Conservation (phyloP, 2,888 invertebrate species). For the Thymelicus lineola region DNA sequence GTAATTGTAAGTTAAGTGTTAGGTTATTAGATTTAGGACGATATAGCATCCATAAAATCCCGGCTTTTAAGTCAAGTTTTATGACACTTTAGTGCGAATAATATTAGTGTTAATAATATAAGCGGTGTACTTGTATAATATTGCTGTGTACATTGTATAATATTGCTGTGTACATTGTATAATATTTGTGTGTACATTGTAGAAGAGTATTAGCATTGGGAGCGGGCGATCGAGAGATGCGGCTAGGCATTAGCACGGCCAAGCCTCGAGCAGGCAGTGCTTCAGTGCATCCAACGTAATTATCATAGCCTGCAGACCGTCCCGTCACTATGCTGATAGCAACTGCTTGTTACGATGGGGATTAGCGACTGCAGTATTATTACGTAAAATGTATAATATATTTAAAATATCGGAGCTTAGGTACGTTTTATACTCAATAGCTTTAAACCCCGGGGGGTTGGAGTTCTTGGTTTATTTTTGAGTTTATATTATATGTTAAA, state of each 20-base stretch:
- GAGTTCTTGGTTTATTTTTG: background rate
- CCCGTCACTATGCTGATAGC: constrained; percentile 49
- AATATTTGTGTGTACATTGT: constrained; percentile 46
- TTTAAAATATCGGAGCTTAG: constrained; percentile 5
- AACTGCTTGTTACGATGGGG: constrained; percentile 23
- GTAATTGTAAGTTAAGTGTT: too few species aligned
- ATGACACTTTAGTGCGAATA: too few species aligned
- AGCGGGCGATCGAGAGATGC: constrained; percentile 55
- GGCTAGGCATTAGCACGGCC: constrained; percentile 60
- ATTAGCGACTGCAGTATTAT: constrained; percentile 14
- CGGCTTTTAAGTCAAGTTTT: too few species aligned
- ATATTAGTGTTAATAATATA: too few species aligned
- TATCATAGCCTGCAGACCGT: constrained; percentile 61
- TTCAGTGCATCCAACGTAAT: constrained; percentile 55
- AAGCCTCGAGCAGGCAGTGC: constrained; percentile 54
- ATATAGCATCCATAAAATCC: too few species aligned
- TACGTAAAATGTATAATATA: constrained; percentile 13
- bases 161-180: too few species aligned
- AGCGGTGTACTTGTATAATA: too few species aligned
- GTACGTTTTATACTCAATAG: background rate
- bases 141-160: too few species aligned
- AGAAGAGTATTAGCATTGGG: constrained; percentile 51
- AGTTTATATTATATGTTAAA: background rate
- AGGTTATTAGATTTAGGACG: too few species aligned
- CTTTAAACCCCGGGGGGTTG: background rate